Conservation (phyloP, 2,797 vertebrate genomes). For the Microtus agrestis region DNA sequence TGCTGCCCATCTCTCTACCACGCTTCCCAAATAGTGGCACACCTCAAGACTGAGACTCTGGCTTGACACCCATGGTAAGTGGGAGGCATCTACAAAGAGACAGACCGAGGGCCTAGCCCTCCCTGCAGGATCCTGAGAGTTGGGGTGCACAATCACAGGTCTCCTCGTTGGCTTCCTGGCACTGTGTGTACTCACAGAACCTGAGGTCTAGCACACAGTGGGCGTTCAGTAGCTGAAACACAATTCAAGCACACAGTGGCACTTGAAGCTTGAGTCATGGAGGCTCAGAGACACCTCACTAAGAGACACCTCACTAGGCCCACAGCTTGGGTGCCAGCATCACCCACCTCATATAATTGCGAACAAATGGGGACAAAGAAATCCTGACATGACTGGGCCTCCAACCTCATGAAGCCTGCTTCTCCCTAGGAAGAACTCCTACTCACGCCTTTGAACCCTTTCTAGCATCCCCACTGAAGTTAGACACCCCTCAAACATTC, state of each 20-base stretch:
- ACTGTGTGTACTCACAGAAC: not conserved
- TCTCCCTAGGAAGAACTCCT: not conserved
- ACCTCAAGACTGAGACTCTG: not conserved
- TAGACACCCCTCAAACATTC: not conserved
- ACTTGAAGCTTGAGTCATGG: not conserved
- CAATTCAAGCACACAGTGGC: too few relatives aligned
- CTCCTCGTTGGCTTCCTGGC: not conserved
- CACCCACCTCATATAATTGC: not conserved
- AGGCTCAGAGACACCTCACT: not conserved
- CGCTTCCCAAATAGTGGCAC: rapidly evolving
- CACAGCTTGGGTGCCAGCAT: not conserved
- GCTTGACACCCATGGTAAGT: rapidly evolving
- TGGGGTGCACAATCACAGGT: rapidly evolving
- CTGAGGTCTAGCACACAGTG: not conserved
- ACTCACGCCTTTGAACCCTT: not conserved
- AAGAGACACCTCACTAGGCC: not conserved
- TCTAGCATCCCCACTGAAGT: not conserved
- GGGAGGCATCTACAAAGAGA: not conserved
- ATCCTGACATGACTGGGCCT: not conserved
- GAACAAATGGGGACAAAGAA: not conserved
- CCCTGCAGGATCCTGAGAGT: not conserved
- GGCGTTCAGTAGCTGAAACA: not conserved
- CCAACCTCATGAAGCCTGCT: not conserved
- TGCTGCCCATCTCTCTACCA: not conserved
- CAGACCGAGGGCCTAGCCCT: rapidly evolving